A percentile compares a stretch with the other conserved stretches of the same genome.
Conservation (phyloP, 2,113 vertebrate genomes). For the Macroglossus sobrinus region DNA sequence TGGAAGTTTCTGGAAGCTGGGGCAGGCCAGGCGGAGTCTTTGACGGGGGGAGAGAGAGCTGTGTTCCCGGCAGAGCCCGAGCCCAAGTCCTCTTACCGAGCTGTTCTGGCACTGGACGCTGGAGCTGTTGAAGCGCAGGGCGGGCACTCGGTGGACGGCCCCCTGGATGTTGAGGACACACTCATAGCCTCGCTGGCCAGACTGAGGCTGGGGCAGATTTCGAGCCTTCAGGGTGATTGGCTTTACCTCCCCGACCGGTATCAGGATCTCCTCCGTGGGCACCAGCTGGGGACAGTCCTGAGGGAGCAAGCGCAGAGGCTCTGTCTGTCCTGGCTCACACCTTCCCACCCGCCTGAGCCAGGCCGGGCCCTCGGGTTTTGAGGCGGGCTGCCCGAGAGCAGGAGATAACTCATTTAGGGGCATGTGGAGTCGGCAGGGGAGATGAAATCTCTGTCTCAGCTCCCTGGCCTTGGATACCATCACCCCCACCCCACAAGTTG, state of each 20-base stretch:
- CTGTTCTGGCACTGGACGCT: constrained; percentile 99
- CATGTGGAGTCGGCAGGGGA: not conserved
- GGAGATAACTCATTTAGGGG: not conserved
- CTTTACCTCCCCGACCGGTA: constrained; percentile 96
- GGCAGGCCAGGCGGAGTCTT: not conserved
- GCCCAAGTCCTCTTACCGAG: constrained; percentile 85
- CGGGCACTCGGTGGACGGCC: constrained; percentile 91
- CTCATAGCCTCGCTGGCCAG: constrained; percentile 97
- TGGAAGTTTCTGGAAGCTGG: rapidly evolving
- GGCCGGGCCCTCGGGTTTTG: not conserved
- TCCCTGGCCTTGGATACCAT: not conserved
- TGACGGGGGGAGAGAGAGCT: not conserved
- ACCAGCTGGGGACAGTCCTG: constrained; percentile 98
- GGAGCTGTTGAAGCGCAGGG: constrained; percentile 99
- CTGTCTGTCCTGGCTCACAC: not conserved
- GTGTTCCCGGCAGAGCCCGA: rapidly evolving
- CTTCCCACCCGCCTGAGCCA: not conserved
- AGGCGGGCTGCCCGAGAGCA: not conserved
- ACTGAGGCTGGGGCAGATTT: constrained; percentile 98
- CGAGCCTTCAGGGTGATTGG: constrained; percentile 96
- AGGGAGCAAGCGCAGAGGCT: not conserved
- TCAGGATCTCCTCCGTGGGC: constrained; percentile 94
- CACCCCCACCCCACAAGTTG: not conserved
- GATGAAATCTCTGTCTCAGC: not conserved
- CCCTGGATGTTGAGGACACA: constrained; percentile 96